Evolutionary conservation across 2,797 vertebrate species (phyloP).

Genomic region (Valencia hispanica): DNA sequence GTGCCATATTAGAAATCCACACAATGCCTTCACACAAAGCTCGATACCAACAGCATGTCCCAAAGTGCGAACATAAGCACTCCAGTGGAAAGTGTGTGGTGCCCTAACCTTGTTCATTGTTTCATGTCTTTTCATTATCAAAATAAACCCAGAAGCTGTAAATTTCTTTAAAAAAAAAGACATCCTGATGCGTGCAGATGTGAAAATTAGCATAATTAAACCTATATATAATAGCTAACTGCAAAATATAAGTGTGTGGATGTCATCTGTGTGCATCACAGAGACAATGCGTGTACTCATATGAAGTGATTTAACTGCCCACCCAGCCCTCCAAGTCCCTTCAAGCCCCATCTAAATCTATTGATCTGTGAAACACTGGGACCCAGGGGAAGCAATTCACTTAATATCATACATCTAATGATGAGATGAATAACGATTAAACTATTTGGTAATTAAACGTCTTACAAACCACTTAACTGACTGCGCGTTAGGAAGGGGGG

Average conservation of each 20-base stretch:
- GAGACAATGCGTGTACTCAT: conserved; percentile 72
- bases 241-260: conserved; percentile 75
- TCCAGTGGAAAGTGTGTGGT: conserved; percentile 56
- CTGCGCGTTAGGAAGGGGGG: conserved; percentile 84
- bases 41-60: conserved; percentile 74
- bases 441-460: conserved; percentile 97
- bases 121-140: conserved; percentile 73
- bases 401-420: conserved; percentile 96
- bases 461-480: conserved; percentile 96
- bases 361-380: conserved; percentile 95
- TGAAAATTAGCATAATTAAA: conserved; percentile 77
- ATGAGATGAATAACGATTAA: conserved; percentile 97
- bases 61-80: conserved; percentile 75
- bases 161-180: conserved; percentile 57
- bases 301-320: conserved; percentile 81
- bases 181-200: conserved; percentile 47
- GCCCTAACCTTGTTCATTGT: conserved; percentile 78
- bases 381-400: conserved; percentile 93
- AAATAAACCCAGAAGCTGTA: conserved; percentile 72
- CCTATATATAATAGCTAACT: conserved; percentile 79
- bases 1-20: conserved; percentile 75
- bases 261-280: conserved; percentile 68
- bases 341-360: conserved; percentile 91
- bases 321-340: conserved; percentile 60
- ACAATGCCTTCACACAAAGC: conserved; percentile 77